phyloP scores from a whole-genome alignment of 2,113 vertebrate genomes.

The Limanda limanda region DNA sequence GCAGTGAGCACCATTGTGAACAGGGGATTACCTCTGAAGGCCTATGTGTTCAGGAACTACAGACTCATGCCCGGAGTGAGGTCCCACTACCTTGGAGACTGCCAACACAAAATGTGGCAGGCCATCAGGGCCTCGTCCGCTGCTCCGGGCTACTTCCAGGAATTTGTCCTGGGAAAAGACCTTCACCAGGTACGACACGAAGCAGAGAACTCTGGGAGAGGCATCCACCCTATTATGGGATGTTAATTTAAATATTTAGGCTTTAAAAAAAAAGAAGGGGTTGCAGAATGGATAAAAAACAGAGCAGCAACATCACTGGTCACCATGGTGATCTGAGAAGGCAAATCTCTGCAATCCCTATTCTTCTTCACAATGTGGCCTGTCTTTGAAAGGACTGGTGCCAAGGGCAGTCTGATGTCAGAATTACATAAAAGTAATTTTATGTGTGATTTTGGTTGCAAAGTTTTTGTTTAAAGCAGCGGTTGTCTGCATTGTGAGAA shows the following conservation, averaged over 20 bases:
- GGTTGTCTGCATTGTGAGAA: too few species aligned
- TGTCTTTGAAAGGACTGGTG: background rate
- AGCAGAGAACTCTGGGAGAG: background rate
- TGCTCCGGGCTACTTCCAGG: constrained; percentile 97
- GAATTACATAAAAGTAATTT: too few species aligned
- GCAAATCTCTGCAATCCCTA: constrained; percentile 13
- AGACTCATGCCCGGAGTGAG: constrained; percentile 91
- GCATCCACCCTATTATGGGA: background rate
- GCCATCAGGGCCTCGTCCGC: constrained; percentile 96
- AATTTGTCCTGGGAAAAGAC: constrained; percentile 91
- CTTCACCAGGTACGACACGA: constrained; percentile 90
- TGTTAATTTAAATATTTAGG: background rate
- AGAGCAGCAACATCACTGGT: background rate
- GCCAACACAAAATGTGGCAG: constrained; percentile 95
- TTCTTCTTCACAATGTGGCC: background rate
- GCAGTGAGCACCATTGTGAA: constrained; percentile 96
- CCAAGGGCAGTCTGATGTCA: background rate
- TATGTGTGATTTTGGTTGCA: too few species aligned
- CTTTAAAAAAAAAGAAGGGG: too few species aligned
- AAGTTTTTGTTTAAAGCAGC: too few species aligned
- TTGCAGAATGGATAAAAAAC: background rate
- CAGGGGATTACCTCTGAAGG: constrained; percentile 92
- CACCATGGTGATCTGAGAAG: background rate
- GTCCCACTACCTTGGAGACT: constrained; percentile 95
- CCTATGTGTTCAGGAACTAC: constrained; percentile 96